phyloP scores from a whole-genome alignment of 2,113 vertebrate genomes.

The Nansenia antarctica region DNA sequence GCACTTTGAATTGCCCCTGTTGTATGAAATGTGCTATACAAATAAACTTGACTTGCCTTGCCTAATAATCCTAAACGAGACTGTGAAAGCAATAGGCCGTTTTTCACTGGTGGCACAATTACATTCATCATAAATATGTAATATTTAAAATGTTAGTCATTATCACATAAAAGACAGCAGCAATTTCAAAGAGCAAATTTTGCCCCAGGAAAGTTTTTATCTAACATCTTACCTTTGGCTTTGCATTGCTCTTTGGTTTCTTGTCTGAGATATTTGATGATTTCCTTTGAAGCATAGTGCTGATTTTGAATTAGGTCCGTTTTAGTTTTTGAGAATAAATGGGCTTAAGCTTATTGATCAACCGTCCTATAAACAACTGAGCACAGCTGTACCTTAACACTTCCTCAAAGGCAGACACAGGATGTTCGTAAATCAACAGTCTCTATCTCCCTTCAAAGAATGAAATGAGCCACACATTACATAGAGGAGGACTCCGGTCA shows the following conservation, averaged over 20 bases:
- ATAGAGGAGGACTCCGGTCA: neutral
- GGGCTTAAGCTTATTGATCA: neutral
- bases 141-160: neutral
- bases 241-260: conserved; percentile 75
- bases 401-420: neutral
- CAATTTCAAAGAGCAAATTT: neutral
- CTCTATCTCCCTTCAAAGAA: neutral
- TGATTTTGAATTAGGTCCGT: conserved; percentile 1
- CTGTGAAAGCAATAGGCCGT: too few species aligned
- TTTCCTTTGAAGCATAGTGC: conserved; percentile 84
- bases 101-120: too few species aligned
- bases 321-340: neutral
- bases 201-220: neutral
- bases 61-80: too few species aligned
- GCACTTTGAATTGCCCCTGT: too few species aligned
- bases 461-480: neutral
- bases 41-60: too few species aligned
- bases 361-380: neutral
- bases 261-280: conserved; percentile 83
- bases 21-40: too few species aligned
- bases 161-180: neutral
- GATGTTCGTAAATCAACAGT: neutral
- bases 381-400: neutral
- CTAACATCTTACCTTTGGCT: conserved; percentile 80
- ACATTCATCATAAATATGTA: too few species aligned